Evolutionary conservation across 2,888 invertebrate genomes (phyloP).

Genomic region (Plagodis dolabraria): DNA sequence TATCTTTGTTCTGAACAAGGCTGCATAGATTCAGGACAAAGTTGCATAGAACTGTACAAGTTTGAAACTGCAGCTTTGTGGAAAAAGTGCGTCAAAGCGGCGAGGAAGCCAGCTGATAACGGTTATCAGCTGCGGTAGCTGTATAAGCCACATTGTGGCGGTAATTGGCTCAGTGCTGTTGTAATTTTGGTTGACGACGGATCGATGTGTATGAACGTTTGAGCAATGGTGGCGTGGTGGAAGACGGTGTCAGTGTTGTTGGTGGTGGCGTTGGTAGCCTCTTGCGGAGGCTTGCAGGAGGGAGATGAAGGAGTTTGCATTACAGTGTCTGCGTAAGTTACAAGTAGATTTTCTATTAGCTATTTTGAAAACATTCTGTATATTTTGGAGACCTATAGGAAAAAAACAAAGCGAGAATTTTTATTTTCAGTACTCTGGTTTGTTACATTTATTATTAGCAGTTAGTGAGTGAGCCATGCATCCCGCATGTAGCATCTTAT

Average conservation of each 20-base stretch:
- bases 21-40: no score
- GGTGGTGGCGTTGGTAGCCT: not conserved
- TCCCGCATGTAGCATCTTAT: no score
- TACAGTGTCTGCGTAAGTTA: not conserved
- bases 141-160: conserved; percentile 5
- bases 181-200: conserved; percentile 10
- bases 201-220: not conserved
- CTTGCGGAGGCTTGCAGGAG: not conserved
- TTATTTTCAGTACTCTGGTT: no score
- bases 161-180: conserved; percentile 10
- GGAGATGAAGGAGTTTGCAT: conserved; percentile 14
- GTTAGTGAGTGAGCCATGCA: no score
- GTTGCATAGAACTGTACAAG: conserved; percentile 1
- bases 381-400: not conserved
- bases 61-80: conserved; percentile 17
- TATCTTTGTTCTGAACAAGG: no score
- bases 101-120: conserved; percentile 18
- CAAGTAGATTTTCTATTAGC: not conserved
- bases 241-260: conserved; percentile 3
- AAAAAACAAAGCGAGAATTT: no score
- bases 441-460: no score
- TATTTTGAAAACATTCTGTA: not conserved
- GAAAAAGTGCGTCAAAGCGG: conserved; percentile 6
- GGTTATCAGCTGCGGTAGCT: conserved; percentile 16
- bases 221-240: conserved; percentile 7